Evolutionary conservation across 2,888 invertebrate species (phyloP).

Genomic region (Caradrina clavipalpis): DNA sequence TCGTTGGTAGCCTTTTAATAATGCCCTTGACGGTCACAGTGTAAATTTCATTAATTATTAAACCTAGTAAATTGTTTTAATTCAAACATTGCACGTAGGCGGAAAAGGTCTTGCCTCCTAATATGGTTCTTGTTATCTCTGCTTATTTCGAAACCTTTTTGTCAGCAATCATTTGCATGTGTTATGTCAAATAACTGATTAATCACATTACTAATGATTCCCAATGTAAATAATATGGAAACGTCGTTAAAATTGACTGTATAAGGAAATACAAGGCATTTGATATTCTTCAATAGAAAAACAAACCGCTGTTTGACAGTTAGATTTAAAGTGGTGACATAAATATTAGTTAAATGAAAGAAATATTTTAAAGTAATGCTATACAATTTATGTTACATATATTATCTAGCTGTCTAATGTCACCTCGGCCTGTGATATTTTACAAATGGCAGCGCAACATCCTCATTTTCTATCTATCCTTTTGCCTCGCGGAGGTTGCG

Average conservation of each 20-base stretch:
- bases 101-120: slow-evolving; percentile 73
- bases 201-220: slow-evolving; percentile 47
- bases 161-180: slow-evolving; percentile 72
- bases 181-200: slow-evolving; percentile 66
- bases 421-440: slow-evolving; percentile 67
- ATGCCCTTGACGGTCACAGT: slow-evolving; percentile 43
- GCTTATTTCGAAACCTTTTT: slow-evolving; percentile 75
- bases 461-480: slow-evolving; percentile 70
- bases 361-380: slow-evolving; percentile 45
- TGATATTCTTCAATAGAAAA: slow-evolving; percentile 15
- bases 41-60: slow-evolving; percentile 64
- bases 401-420: slow-evolving; percentile 57
- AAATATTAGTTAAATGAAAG: slow-evolving; percentile 43
- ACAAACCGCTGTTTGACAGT: slow-evolving; percentile 49
- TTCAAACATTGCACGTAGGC: slow-evolving; percentile 68
- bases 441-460: slow-evolving; percentile 81
- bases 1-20: background rate
- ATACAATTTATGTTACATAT: slow-evolving; percentile 51
- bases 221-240: slow-evolving; percentile 20
- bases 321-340: slow-evolving; percentile 42
- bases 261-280: slow-evolving; percentile 27
- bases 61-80: slow-evolving; percentile 57
- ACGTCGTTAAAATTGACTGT: slow-evolving; percentile 18
- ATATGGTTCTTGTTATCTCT: slow-evolving; percentile 73
- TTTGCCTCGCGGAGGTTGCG: slow-evolving; percentile 45